Evolutionary conservation across 2,113 vertebrate species (phyloP).

Genomic region (Cyphomyrus plagiostoma): DNA sequence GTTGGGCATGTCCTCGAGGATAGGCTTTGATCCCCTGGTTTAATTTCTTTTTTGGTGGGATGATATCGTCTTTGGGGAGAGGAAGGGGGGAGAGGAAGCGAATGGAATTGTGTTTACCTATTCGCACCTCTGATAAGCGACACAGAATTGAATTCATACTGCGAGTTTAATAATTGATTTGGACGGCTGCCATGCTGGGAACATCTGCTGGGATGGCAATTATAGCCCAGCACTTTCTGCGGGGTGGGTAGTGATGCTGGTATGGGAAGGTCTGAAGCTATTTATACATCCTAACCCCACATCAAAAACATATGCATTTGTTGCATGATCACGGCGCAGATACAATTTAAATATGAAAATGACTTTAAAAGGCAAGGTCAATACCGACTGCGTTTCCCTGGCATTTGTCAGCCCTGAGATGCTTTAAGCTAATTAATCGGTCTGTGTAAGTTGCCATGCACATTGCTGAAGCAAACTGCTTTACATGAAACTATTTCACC

Average conservation of each 20-base stretch:
- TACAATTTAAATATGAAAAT: background rate
- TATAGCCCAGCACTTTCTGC: slow-evolving; percentile 36
- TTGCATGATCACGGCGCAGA: background rate
- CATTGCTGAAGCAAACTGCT: background rate
- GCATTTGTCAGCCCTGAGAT: background rate
- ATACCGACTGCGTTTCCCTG: background rate
- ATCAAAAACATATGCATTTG: background rate
- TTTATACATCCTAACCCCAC: background rate
- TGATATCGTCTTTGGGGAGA: slow-evolving; percentile 31
- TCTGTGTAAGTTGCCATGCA: background rate
- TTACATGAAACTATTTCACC: background rate
- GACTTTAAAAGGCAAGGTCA: background rate
- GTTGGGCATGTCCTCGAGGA: background rate
- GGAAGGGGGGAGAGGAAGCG: slow-evolving; percentile 23
- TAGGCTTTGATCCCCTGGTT: background rate
- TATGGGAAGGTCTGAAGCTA: background rate
- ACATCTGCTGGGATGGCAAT: slow-evolving; percentile 46
- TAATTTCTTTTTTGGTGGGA: slow-evolving; percentile 22
- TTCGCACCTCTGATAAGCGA: slow-evolving; percentile 56
- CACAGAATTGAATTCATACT: slow-evolving; percentile 41
- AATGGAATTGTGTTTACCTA: slow-evolving; percentile 50
- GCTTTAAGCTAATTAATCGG: background rate
- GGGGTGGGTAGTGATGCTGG: slow-evolving; percentile 31
- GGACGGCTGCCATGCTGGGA: slow-evolving; percentile 49
- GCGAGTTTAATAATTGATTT: slow-evolving; percentile 58